Conservation (phyloP, 2,888 invertebrate genomes). For the Tromatobia lineatoria region DNA sequence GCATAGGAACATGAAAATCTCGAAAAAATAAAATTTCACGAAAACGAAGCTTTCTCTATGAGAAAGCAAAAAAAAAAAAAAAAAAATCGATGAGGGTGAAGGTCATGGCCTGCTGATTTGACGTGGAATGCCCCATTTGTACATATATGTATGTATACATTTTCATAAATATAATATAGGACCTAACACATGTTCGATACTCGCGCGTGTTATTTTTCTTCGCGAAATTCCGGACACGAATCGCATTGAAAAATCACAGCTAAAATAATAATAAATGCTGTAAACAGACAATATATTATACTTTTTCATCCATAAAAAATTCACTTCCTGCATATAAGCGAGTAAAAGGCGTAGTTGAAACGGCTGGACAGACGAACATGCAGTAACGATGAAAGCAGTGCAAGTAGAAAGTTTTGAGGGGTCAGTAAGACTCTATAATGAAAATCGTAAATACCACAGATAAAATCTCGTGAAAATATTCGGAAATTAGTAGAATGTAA, state of each 20-base stretch:
- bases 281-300: slow-evolving; percentile 33
- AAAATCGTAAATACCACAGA: slow-evolving; percentile 10
- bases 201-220: slow-evolving; percentile 50
- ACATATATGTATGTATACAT: background rate
- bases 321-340: slow-evolving; percentile 60
- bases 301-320: slow-evolving; percentile 36
- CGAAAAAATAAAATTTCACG: too few relatives aligned
- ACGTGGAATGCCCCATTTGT: too few relatives aligned
- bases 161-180: slow-evolving; percentile 47
- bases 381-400: slow-evolving; percentile 36
- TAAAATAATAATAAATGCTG: slow-evolving; percentile 23
- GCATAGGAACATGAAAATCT: too few relatives aligned
- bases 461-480: slow-evolving; percentile 20
- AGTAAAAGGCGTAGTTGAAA: slow-evolving; percentile 22
- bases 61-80: too few relatives aligned
- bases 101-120: too few relatives aligned
- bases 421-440: background rate
- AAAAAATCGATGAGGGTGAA: too few relatives aligned
- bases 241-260: slow-evolving; percentile 4
- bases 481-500: slow-evolving; percentile 21
- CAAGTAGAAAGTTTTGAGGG: slow-evolving; percentile 62
- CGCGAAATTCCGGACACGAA: slow-evolving; percentile 43
- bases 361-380: slow-evolving; percentile 36
- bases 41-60: too few relatives aligned
- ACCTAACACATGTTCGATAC: slow-evolving; percentile 11